Evolutionary conservation across 2,888 invertebrate species (phyloP), one percentile per base, ranked within the genome.

Genomic region (Caenorhabditis sp.): DNA sequence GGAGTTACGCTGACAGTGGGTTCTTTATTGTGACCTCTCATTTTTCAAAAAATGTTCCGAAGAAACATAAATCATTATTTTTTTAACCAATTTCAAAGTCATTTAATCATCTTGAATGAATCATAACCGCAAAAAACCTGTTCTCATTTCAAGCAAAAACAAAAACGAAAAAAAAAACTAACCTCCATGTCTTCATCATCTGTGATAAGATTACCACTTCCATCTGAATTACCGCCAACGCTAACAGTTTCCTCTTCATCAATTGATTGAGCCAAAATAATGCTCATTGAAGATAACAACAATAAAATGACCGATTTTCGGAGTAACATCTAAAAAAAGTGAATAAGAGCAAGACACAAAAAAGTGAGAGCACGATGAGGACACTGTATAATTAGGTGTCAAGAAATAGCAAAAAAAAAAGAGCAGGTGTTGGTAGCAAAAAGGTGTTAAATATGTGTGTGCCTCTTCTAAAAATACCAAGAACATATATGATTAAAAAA

Each of bases 161-260:
- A 58, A 27, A 10, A 43, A 43, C 12, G 26, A 21, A 59, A 59
- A 59, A 21, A 59, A 59, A 59, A 21, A 58, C 31, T 2, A 10
- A 58, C 57, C 36, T 58, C 57, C n/a, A 58, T 19, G 53, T 78
- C 78, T 62, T 78, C 78, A 53, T 78, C 78, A 60, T 78, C 78
- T n/a, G 70, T 69, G 31, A 75, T 62, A 21, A 59, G 61, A 57
- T 76, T 78, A 10, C 61, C 78, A 69, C 78, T 78, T 51, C 78
- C 78, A 61, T 78, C 78, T 36, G 50, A 17, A 43, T 37, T n/a
- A 3, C 53, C 62, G 24, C 53, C 62, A 43, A 78, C 69, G 31
- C 73, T 69, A 62, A 78, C 76, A 54, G 69, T 60, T 62, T 78
- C 78, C 53, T 78, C 78, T 61, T 78, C 78, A 62, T 78, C 78